Evolutionary conservation across 2,797 vertebrate genomes (phyloP).

Genomic region (Clamator glandarius): DNA sequence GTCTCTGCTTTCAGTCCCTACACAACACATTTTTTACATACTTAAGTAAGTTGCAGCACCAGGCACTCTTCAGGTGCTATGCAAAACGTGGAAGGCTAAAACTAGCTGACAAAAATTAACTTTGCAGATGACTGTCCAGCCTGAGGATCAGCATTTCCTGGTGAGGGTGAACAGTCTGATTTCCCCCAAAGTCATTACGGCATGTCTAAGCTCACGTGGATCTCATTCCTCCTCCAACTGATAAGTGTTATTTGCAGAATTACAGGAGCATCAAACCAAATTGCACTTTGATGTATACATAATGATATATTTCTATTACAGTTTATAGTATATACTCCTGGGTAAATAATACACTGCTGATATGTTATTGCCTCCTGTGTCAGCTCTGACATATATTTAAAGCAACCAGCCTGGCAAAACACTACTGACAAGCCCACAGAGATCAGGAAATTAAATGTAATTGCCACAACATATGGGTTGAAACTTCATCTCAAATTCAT

Average conservation of each 20-base stretch:
- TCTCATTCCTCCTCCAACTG: neutral
- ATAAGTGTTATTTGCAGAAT: neutral
- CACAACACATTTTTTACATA: neutral
- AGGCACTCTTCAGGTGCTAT: neutral
- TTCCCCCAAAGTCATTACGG: neutral
- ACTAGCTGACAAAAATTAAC: neutral
- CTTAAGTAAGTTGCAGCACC: neutral
- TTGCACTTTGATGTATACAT: neutral
- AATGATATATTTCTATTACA: constrained; percentile 4
- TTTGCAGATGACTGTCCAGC: neutral
- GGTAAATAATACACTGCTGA: constrained; percentile 9
- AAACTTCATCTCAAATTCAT: constrained; percentile 8
- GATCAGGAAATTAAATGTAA: constrained; percentile 4
- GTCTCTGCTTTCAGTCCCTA: neutral
- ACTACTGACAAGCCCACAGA: neutral
- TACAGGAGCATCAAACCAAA: constrained; percentile 1
- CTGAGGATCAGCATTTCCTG: neutral
- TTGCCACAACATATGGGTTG: neutral
- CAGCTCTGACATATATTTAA: constrained; percentile 1
- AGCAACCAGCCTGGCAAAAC: constrained; percentile 11
- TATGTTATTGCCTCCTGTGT: neutral
- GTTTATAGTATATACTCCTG: neutral
- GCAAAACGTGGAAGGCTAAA: neutral
- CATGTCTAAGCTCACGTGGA: neutral
- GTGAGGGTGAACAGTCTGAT: neutral